Evolutionary conservation across 2,797 vertebrate species (phyloP).

Genomic region (Martes flavigula): DNA sequence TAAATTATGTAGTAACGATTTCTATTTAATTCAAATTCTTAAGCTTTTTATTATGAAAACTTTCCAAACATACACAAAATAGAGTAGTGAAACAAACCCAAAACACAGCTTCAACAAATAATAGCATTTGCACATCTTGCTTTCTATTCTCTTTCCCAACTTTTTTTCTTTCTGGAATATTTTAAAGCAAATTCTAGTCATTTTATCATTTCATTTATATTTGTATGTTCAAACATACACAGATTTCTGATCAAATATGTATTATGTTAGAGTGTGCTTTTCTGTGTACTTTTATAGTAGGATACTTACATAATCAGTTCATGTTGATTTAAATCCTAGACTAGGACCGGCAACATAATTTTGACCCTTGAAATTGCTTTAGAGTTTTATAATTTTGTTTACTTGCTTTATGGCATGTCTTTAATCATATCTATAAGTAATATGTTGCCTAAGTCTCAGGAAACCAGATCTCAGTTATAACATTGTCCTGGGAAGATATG

Average conservation of each 20-base stretch:
- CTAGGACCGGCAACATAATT: neutral
- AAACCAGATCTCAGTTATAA: neutral
- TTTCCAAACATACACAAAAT: neutral
- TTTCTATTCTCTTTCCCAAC: neutral
- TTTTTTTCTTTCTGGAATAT: neutral
- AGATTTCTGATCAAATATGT: neutral
- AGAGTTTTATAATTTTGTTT: neutral
- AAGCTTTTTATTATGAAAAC: neutral
- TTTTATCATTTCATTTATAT: neutral
- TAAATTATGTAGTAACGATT: neutral
- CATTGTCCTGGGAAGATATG: neutral
- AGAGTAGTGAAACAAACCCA: neutral
- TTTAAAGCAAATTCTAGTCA: neutral
- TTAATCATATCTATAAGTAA: neutral
- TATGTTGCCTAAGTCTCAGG: neutral
- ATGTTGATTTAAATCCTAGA: neutral
- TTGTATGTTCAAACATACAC: neutral
- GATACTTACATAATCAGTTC: neutral
- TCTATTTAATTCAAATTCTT: conserved; percentile 8
- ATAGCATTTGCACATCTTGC: neutral
- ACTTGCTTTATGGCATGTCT: conserved; percentile 15
- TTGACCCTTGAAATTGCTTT: neutral
- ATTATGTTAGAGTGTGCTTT: neutral
- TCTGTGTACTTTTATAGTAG: neutral
- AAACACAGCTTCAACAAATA: neutral